Percentiles rank a stretch among this genome's conserved stretches.
phyloP scores from a whole-genome alignment of 64 coral and sea anemone species.

The Pachyseris speciosa region DNA sequence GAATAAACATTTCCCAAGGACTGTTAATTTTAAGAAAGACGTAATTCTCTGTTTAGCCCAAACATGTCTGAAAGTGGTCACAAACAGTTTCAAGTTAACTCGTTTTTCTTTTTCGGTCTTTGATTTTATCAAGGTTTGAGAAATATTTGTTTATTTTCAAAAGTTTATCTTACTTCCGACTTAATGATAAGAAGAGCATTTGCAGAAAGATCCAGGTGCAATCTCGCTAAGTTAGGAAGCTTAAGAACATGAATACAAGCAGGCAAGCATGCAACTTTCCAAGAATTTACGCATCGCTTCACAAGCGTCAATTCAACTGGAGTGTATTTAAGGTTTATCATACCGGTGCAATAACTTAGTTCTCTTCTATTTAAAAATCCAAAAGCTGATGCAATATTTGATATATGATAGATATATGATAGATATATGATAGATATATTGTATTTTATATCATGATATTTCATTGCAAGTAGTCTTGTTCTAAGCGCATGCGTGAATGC shows the following conservation, averaged over 20 bases:
- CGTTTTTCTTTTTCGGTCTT: too few relatives aligned
- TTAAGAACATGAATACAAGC: background rate
- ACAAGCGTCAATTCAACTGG: background rate
- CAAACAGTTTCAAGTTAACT: too few relatives aligned
- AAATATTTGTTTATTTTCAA: background rate
- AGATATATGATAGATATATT: too few relatives aligned
- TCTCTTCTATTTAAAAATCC: background rate
- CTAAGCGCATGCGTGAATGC: background rate
- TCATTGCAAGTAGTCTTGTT: background rate
- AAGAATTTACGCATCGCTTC: conserved; percentile 10
- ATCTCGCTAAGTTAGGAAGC: background rate
- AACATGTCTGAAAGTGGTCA: too few relatives aligned
- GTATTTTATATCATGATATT: too few relatives aligned
- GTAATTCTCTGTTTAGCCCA: too few relatives aligned
- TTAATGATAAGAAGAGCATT: background rate
- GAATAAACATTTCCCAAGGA: too few relatives aligned
- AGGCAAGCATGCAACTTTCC: background rate
- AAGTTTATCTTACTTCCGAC: background rate
- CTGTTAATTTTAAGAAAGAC: too few relatives aligned
- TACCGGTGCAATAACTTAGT: background rate
- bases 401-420: too few relatives aligned
- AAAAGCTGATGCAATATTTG: too few relatives aligned
- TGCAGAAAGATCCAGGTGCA: background rate
- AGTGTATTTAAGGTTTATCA: background rate
- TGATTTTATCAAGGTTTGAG: background rate